Percentiles rank a stretch among this genome's conserved stretches.
Evolutionary conservation across 2,797 vertebrate genomes (phyloP).

Genomic region (Thaleichthys pacificus): DNA sequence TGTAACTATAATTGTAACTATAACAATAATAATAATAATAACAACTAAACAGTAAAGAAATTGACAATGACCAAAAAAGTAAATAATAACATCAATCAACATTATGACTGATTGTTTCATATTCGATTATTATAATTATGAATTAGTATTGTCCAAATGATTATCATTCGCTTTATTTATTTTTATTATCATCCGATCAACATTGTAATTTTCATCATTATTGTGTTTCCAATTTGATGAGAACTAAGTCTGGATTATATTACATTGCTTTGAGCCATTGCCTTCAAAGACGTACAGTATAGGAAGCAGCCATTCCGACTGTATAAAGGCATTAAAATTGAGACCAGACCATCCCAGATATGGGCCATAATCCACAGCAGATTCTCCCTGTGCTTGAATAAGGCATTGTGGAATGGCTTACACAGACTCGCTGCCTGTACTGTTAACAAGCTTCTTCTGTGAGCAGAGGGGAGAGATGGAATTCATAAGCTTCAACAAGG

Average conservation of each 20-base stretch:
- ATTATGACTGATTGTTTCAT: conserved; percentile 9
- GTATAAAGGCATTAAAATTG: conserved; percentile 92
- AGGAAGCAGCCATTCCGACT: conserved; percentile 88
- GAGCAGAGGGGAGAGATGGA: conserved; percentile 48
- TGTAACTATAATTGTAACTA: no score
- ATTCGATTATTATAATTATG: conserved; percentile 1
- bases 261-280: conserved; percentile 33
- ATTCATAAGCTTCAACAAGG: conserved; percentile 78
- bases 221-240: background rate
- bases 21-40: background rate
- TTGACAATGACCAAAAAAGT: background rate
- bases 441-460: conserved; percentile 93
- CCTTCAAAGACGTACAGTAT: conserved; percentile 64
- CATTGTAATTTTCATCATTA: conserved; percentile 28
- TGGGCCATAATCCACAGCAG: conserved; percentile 91
- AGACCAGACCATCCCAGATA: conserved; percentile 90
- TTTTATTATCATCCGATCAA: conserved; percentile 4
- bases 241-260: background rate
- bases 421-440: conserved; percentile 78
- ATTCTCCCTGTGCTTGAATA: conserved; percentile 86
- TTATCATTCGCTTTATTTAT: conserved; percentile 25
- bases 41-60: background rate
- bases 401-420: conserved; percentile 84
- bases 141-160: background rate
- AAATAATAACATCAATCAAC: no score